Base-by-base conservation (phyloP, 2,888 invertebrate species). In the Leptopterna dolabrata region DNA sequence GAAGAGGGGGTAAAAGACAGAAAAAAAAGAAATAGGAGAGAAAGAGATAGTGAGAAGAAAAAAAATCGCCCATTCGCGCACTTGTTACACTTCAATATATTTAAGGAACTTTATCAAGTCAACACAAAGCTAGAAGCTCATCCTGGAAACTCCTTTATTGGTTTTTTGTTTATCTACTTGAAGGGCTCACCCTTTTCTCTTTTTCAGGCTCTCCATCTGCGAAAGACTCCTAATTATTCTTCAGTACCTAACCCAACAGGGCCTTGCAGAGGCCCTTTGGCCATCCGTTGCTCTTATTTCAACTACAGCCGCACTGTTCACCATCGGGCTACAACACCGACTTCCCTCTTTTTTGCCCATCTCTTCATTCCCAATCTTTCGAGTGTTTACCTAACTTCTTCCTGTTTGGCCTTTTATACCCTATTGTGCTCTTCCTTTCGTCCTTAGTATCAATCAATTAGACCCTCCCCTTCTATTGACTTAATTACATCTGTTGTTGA, bases 31-130 rank as follows among this genome's bases (percentile, higher is more conserved):
- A 63, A 41, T 76, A 30, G 24, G 36, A 19, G 47, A 14, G 29
- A 27, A 16, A 81, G 27, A 55, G 51, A 81, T n/a, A 81, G n/a
- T n/a, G n/a, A n/a, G n/a, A n/a, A n/a, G n/a, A n/a, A 30, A 81
- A 51, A 81, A 81, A 78, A 30, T 78, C 27, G 19, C 73, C 78
- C 81, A 55, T 81, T 81, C 81, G 47, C 81, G 81, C 55, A 81
- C 81, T 81, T 81, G 81, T 81, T 81, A 81, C 81, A 81, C 81
- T 81, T 81, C 81, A 81, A 81, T 81, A 81, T 81, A 78, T 81
- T 81, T 81, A 81, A 81, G 51, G 30, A 55, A 81, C 85, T 85
- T 85, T 85, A 85, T 83, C 83, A 83, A 83, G 83, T 83, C 83
- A 83, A 83, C 83, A 83, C 36, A 36, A 36, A 63, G 29, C 41